These are phyloP conservation scores for Orthonychiurus folsomi DNA, from an alignment of 2,888 invertebrate genomes.

Conservation along the genomic window DNA sequence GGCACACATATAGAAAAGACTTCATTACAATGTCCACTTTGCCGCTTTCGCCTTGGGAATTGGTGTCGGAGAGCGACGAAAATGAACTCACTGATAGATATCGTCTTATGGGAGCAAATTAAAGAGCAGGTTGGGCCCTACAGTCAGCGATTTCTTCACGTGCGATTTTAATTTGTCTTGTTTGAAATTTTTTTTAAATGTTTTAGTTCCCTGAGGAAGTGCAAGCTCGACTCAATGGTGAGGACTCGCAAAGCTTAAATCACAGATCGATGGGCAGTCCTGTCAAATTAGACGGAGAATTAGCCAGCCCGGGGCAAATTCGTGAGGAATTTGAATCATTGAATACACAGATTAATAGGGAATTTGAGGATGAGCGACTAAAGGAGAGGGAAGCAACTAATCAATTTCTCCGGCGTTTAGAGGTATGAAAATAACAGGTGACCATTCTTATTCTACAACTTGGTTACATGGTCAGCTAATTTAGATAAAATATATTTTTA, in stretches of 20 bases:
- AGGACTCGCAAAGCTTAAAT: background rate
- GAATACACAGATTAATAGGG: conserved; percentile 2
- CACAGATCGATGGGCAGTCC: background rate
- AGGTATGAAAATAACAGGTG: conserved; percentile 1
- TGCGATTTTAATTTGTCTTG: conserved; percentile 11
- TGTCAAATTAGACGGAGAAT: conserved; percentile 1
- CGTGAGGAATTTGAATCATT: conserved; percentile 10
- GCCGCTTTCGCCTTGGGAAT: conserved; percentile 14
- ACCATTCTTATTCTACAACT: background rate
- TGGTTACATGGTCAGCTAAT: background rate
- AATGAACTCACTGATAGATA: conserved; percentile 11
- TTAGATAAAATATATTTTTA: background rate
- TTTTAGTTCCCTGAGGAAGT: conserved; percentile 17
- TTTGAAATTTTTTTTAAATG: background rate
- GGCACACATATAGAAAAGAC: conserved; percentile 11
- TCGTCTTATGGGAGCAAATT: conserved; percentile 4
- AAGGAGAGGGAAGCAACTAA: conserved; percentile 9
- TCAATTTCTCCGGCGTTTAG: background rate
- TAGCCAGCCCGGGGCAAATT: conserved; percentile 15
- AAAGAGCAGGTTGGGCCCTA: conserved; percentile 14
- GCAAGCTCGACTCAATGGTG: conserved; percentile 2
- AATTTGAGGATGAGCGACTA: conserved; percentile 11
- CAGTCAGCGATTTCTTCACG: no score
- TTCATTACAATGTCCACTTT: conserved; percentile 17
- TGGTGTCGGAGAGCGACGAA: conserved; percentile 18